Conservation (phyloP, 2,113 vertebrate species). For the Muscicapa adusta region DNA sequence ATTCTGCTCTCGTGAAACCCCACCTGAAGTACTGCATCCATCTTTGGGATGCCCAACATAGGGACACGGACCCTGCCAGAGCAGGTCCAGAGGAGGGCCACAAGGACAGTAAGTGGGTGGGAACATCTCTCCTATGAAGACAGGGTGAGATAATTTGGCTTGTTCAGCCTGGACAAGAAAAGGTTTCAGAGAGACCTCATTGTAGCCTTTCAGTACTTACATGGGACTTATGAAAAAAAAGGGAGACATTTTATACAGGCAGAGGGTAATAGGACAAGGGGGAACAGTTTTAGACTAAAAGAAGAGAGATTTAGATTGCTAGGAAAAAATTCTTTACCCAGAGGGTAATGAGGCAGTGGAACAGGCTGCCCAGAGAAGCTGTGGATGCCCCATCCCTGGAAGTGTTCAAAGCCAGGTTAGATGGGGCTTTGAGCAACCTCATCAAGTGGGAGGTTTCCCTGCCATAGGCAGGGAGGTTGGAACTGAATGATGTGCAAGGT, state of each 20-base stretch:
- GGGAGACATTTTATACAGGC: neutral
- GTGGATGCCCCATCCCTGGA: neutral
- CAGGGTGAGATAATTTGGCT: neutral
- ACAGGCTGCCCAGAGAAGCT: neutral
- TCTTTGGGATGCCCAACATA: neutral
- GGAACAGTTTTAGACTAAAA: neutral
- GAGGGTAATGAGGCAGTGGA: neutral
- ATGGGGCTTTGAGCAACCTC: neutral
- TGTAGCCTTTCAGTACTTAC: neutral
- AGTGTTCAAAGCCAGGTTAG: neutral
- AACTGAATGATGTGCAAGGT: neutral
- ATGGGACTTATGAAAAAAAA: neutral
- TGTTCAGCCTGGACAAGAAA: neutral
- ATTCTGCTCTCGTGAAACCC: neutral
- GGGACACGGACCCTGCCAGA: neutral
- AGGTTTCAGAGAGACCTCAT: neutral
- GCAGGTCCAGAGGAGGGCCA: neutral
- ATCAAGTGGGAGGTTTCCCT: neutral
- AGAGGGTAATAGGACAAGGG: neutral
- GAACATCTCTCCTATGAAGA: neutral
- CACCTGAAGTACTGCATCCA: neutral
- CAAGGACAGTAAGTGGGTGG: neutral
- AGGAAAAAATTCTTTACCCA: neutral
- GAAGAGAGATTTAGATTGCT: neutral
- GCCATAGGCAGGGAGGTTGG: accelerated